Percentiles rank a stretch among this genome's conserved stretches.
These are phyloP conservation scores for Sebastes cheni DNA, from an alignment of 2,797 vertebrate species.

Conservation along the genomic window DNA sequence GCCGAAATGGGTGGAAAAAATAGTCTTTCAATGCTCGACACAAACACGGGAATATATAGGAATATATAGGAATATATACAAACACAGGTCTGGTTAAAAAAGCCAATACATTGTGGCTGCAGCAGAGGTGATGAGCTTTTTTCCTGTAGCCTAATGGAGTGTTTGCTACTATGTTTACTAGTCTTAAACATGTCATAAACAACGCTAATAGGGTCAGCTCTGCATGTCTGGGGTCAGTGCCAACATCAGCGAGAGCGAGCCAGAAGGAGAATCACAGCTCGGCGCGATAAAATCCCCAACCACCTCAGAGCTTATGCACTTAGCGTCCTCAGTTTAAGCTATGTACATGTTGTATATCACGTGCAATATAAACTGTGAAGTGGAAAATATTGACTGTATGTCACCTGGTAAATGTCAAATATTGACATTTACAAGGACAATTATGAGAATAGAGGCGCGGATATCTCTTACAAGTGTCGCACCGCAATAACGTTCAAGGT, in stretches of 20 bases:
- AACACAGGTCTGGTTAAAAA: slow-evolving; percentile 29
- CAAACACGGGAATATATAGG: slow-evolving; percentile 18
- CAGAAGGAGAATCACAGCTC: slow-evolving; percentile 39
- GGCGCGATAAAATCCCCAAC: slow-evolving; percentile 53
- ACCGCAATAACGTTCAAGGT: slow-evolving; percentile 53
- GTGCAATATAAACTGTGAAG: slow-evolving; percentile 51
- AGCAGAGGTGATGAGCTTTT: slow-evolving; percentile 32
- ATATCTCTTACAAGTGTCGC: slow-evolving; percentile 51
- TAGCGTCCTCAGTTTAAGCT: slow-evolving; percentile 53
- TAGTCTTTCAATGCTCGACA: slow-evolving; percentile 32
- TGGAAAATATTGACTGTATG: slow-evolving; percentile 63
- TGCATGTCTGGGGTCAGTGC: slow-evolving; percentile 75
- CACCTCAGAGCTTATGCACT: slow-evolving; percentile 59
- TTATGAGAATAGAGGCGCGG: slow-evolving; percentile 63
- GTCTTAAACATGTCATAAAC: slow-evolving; percentile 79
- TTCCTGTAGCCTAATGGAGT: slow-evolving; percentile 70
- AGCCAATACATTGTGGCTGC: not conserved
- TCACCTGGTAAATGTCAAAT: slow-evolving; percentile 71
- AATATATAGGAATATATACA: slow-evolving; percentile 23
- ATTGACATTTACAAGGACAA: slow-evolving; percentile 75
- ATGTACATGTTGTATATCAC: slow-evolving; percentile 63
- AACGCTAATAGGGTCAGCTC: slow-evolving; percentile 76
- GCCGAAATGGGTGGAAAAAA: slow-evolving; percentile 40
- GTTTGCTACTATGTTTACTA: slow-evolving; percentile 76
- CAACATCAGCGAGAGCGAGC: slow-evolving; percentile 49